Evolutionary conservation across 1,140 invertebrate species (phyloP).

Genomic region (Brevipalpus yothersi): DNA sequence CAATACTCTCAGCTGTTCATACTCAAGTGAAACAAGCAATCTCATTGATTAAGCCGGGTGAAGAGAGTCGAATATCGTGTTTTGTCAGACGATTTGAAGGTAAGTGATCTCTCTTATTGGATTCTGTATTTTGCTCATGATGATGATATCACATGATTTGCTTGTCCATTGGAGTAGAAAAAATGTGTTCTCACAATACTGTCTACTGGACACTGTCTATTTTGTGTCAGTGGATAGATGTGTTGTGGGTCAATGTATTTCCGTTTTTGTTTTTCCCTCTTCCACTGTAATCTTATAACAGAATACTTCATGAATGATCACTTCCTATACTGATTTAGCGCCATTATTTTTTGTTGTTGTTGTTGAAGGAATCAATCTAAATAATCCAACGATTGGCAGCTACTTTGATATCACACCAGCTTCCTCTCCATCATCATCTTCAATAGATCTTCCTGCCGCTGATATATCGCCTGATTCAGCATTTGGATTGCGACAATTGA

Average conservation of each 20-base stretch:
- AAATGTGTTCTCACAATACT: too few relatives aligned
- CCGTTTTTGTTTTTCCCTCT: too few relatives aligned
- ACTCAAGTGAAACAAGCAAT: constrained; percentile 12
- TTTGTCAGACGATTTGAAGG: constrained; percentile 12
- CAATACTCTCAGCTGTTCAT: constrained; percentile 12
- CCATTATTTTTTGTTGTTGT: not conserved
- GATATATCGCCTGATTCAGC: not conserved
- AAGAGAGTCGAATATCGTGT: constrained; percentile 5
- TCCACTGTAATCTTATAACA: too few relatives aligned
- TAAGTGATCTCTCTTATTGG: constrained; percentile 4
- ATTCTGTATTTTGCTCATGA: too few relatives aligned
- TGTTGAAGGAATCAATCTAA: not conserved
- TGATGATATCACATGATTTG: too few relatives aligned
- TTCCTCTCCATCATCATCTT: not conserved
- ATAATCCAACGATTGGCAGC: not conserved
- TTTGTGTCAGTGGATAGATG: too few relatives aligned
- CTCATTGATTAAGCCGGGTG: constrained; percentile 4
- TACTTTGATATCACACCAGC: not conserved
- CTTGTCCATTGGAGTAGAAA: too few relatives aligned
- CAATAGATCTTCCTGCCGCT: not conserved
- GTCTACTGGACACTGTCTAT: too few relatives aligned
- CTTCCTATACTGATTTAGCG: too few relatives aligned
- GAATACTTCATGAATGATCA: too few relatives aligned
- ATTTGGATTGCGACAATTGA: constrained; percentile 6
- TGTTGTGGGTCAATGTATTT: too few relatives aligned